A percentile compares a stretch with the other conserved stretches of the same genome.
Conservation (phyloP, 2,113 vertebrate genomes). For the Lipophrys pholis region DNA sequence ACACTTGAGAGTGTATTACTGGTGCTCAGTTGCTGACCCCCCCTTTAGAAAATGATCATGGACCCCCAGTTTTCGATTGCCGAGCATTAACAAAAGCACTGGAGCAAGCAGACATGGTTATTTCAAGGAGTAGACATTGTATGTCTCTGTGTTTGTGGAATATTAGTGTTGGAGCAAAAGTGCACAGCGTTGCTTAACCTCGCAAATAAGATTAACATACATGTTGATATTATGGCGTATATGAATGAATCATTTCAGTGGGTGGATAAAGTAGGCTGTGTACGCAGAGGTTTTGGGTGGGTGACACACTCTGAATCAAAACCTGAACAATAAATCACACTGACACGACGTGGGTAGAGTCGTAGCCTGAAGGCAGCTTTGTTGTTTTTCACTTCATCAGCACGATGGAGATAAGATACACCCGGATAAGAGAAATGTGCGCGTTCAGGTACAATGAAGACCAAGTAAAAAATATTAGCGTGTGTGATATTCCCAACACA, state of each 20-base stretch:
- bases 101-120: slow-evolving; percentile 45
- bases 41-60: slow-evolving; percentile 1
- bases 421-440: slow-evolving; percentile 9
- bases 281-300: slow-evolving; percentile 20
- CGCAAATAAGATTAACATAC: slow-evolving; percentile 21
- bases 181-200: slow-evolving; percentile 9
- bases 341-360: slow-evolving; percentile 33
- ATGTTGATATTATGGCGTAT: slow-evolving; percentile 2
- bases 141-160: slow-evolving; percentile 32
- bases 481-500: slow-evolving; percentile 7
- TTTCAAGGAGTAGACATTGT: slow-evolving; percentile 32
- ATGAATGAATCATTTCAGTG: slow-evolving; percentile 12
- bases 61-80: slow-evolving; percentile 12
- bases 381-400: slow-evolving; percentile 53
- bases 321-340: slow-evolving; percentile 40
- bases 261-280: slow-evolving; percentile 5
- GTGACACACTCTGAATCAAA: slow-evolving; percentile 36
- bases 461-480: slow-evolving; percentile 11
- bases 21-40: background rate
- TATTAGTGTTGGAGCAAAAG: slow-evolving; percentile 19
- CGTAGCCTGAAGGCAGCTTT: slow-evolving; percentile 20
- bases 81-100: slow-evolving; percentile 26
- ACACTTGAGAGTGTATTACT: background rate
- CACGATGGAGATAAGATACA: slow-evolving; percentile 40
- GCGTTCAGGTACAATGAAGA: background rate